Evolutionary conservation across 1,140 invertebrate species (phyloP), one percentile per base, ranked within the genome.

Genomic region (Lordiphosa stackelbergi): DNA sequence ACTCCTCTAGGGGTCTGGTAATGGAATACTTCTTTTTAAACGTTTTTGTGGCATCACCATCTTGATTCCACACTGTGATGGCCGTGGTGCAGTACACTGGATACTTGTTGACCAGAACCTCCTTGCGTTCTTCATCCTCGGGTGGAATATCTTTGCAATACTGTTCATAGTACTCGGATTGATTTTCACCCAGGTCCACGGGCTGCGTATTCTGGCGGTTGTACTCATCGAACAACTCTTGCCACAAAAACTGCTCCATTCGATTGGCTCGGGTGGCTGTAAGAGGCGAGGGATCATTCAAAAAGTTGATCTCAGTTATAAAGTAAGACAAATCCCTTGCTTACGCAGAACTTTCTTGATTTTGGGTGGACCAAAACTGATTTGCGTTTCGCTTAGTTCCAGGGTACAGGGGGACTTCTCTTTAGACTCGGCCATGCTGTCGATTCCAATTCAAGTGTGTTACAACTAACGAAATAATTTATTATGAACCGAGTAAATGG

Each of bases 31-130:
- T 79, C 0, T 59, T 71, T 46, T 64, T 77, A 4, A 86, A 86
- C 0, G 69, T 86, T 47, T 70, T 74, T 8, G 75, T 78, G 10
- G 62, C 31, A 53, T 86, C 85, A n/a, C 85, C 85, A 0, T 72
- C 66, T 5, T 78, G 52, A 48, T 86, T 86, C 69, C 73, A 86
- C 0, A 78, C 0, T 6, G 85, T 85, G 9, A 86, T 73, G 1
- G 79, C 78, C 1, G 65, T 66, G 4, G 85, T 86, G 13, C 85
- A 81, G 37, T 86, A 86, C 0, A 86, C 51, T 2, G 85, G 85
- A 65, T 86, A 85, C 34, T 81, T 79, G 43, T 65, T 69, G n/a
- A 65, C 41, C 5, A 84, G 48, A 8, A 45, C 40, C n/a, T 85
- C 73, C 43, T 69, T 71, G 5, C 42, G 51, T 28, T 68, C 85